A percentile compares a stretch with the other conserved stretches of the same genome.
Conservation (phyloP, 2,113 vertebrate genomes). For the Uropsilus gracilis region DNA sequence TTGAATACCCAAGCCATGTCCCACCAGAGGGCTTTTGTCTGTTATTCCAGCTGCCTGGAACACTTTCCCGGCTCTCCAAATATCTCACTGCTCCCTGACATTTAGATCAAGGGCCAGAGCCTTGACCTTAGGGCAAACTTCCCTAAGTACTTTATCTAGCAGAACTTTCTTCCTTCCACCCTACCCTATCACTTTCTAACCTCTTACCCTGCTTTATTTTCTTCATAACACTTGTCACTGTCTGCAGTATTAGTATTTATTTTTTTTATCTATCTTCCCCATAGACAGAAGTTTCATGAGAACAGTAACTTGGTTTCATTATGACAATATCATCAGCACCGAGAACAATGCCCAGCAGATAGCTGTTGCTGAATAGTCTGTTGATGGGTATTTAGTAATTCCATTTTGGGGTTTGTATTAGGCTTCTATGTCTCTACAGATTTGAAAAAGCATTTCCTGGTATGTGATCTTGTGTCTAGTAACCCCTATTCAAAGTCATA, state of each 20-base stretch:
- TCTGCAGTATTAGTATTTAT: not conserved
- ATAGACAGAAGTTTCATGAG: not conserved
- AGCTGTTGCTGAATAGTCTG: not conserved
- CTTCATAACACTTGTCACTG: not conserved
- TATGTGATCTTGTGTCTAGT: not conserved
- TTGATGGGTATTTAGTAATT: not conserved
- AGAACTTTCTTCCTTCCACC: not conserved
- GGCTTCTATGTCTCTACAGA: not conserved
- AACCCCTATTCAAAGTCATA: not conserved
- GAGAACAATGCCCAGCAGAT: not conserved
- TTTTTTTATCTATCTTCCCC: not conserved
- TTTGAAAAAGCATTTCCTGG: slow-evolving; percentile 2
- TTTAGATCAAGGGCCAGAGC: not conserved
- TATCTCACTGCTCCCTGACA: not conserved
- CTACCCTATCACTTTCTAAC: not conserved
- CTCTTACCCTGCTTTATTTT: not conserved
- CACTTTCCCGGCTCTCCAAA: not conserved
- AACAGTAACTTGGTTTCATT: not conserved
- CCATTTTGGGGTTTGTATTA: not conserved
- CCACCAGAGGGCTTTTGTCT: not conserved
- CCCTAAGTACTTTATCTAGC: not conserved
- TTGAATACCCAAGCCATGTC: not conserved
- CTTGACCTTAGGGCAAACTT: not conserved
- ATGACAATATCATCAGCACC: not conserved
- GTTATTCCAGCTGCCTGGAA: not conserved